These are phyloP conservation scores for Bursaphelenchus okinawaensis DNA, from an alignment of 2,888 invertebrate genomes.

Conservation along the genomic window DNA sequence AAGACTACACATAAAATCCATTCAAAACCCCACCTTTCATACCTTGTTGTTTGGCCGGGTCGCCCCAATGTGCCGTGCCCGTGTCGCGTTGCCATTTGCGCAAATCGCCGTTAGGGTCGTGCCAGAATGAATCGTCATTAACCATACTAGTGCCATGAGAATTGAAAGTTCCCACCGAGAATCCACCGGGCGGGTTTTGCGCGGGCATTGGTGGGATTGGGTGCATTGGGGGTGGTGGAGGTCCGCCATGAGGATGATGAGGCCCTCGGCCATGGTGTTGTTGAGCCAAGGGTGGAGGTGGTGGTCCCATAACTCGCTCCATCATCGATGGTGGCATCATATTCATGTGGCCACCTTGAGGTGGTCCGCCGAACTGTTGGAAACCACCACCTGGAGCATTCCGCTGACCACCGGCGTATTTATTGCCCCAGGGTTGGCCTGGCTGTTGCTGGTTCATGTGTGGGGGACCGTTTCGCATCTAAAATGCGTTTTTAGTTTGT, in stretches of 20 bases:
- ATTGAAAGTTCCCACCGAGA: constrained; percentile 19
- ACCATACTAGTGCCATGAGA: constrained; percentile 3
- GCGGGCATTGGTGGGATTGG: constrained; percentile 12
- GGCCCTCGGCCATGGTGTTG: not conserved
- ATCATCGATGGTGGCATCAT: constrained; percentile 14
- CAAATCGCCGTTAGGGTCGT: constrained; percentile 34
- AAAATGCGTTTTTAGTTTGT: no score
- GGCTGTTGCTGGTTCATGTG: constrained; percentile 24
- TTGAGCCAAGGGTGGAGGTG: not conserved
- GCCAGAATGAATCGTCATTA: constrained; percentile 33
- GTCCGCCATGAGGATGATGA: constrained; percentile 14
- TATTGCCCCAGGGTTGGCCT: constrained; percentile 19
- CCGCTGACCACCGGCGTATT: constrained; percentile 12
- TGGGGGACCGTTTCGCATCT: constrained; percentile 26
- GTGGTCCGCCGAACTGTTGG: constrained; percentile 20
- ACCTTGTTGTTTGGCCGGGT: constrained; percentile 34
- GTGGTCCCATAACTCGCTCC: not conserved
- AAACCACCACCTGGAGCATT: constrained; percentile 4
- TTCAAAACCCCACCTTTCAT: no score
- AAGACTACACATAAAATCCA: no score
- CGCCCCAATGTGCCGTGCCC: constrained; percentile 40
- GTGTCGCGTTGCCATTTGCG: constrained; percentile 40
- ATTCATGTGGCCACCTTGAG: constrained; percentile 15
- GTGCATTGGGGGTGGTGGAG: constrained; percentile 28
- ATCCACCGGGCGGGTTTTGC: constrained; percentile 1